Percentiles rank a stretch among this genome's conserved stretches.
Evolutionary conservation across 2,888 invertebrate species (phyloP).

Genomic region (Andrena marginata): DNA sequence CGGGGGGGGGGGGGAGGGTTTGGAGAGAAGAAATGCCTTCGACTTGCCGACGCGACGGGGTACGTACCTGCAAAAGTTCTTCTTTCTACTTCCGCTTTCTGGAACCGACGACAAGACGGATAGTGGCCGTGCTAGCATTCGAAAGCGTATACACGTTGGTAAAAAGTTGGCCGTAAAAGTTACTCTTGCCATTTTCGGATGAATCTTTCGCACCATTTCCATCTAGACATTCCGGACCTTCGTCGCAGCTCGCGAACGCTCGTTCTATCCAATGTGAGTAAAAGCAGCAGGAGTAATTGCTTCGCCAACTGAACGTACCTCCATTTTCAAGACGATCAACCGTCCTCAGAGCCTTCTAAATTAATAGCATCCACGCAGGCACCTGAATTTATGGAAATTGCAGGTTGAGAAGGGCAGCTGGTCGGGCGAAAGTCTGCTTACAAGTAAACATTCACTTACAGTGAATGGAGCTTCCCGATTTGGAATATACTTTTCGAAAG

Average conservation of each 20-base stretch:
- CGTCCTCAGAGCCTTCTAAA: slow-evolving; percentile 15
- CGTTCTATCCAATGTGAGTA: slow-evolving; percentile 18
- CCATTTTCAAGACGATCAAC: slow-evolving; percentile 9
- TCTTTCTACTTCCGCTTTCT: slow-evolving; percentile 28
- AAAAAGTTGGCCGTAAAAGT: slow-evolving; percentile 59
- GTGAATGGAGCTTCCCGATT: neutral
- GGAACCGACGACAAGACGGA: slow-evolving; percentile 63
- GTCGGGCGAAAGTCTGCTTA: neutral
- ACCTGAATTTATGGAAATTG: slow-evolving; percentile 32
- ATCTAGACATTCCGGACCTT: neutral
- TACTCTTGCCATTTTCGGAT: slow-evolving; percentile 56
- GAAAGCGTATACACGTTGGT: slow-evolving; percentile 64
- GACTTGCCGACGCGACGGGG: slow-evolving; percentile 13
- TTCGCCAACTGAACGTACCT: slow-evolving; percentile 11
- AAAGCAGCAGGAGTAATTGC: slow-evolving; percentile 32
- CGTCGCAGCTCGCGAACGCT: slow-evolving; percentile 11
- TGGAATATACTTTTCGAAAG: too few species aligned
- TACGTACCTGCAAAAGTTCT: slow-evolving; percentile 40
- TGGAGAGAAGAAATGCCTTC: slow-evolving; percentile 27
- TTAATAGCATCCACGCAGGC: slow-evolving; percentile 22
- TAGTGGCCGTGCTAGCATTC: slow-evolving; percentile 48
- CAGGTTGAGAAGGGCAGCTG: slow-evolving; percentile 8
- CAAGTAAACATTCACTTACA: too few species aligned
- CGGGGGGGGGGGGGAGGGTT: too few species aligned
- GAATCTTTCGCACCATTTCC: slow-evolving; percentile 54